phyloP scores from a whole-genome alignment of 2,113 vertebrate genomes.

The Saimiri boliviensis region DNA sequence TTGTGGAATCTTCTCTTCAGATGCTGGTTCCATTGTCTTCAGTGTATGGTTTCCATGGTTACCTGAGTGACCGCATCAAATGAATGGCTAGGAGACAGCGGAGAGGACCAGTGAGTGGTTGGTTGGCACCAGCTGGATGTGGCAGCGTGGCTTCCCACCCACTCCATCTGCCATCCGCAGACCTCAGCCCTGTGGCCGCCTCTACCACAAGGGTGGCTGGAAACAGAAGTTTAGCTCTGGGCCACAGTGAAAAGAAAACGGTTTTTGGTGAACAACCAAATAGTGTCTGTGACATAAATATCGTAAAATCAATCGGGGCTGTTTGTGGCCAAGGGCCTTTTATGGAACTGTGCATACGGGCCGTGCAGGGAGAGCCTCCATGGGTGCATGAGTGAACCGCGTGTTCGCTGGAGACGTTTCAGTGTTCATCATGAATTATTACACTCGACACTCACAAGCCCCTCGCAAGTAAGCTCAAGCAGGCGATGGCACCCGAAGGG shows the following conservation, averaged over 20 bases:
- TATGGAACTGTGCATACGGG: not conserved
- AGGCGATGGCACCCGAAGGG: not conserved
- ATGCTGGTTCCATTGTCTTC: not conserved
- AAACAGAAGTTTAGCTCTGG: not conserved
- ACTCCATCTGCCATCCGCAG: no score
- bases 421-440: fast-evolving
- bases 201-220: not conserved
- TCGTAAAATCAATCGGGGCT: no score
- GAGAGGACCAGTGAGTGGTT: not conserved
- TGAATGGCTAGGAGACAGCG: no score
- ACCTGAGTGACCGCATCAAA: not conserved
- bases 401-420: fast-evolving
- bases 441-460: not conserved
- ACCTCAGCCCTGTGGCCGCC: no score
- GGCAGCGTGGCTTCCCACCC: fast-evolving
- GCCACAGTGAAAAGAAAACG: not conserved
- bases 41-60: not conserved
- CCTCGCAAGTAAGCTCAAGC: fast-evolving
- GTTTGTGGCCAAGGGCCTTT: not conserved
- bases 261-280: not conserved
- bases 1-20: not conserved
- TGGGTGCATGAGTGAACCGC: fast-evolving
- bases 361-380: not conserved
- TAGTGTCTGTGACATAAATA: no score
- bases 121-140: no score